These are phyloP conservation scores for Phyllopteryx taeniolatus DNA, from an alignment of 2,113 vertebrate species.

Conservation along the genomic window DNA sequence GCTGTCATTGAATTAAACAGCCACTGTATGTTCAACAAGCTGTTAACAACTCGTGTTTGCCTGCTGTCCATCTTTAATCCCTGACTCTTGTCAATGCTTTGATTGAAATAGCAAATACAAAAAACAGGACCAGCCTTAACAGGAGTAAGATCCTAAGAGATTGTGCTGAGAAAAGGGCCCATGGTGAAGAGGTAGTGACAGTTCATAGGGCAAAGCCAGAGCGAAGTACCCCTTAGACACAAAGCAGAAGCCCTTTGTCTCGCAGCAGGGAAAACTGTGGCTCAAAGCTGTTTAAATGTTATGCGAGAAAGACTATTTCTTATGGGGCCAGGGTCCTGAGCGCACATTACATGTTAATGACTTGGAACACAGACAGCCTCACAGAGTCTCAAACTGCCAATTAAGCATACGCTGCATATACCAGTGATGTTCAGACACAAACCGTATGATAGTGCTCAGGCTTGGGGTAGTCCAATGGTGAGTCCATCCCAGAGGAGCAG, in stretches of 20 bases:
- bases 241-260: constrained; percentile 53
- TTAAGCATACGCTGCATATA: constrained; percentile 70
- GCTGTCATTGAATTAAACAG: constrained; percentile 53
- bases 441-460: constrained; percentile 58
- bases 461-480: constrained; percentile 57
- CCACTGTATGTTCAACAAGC: constrained; percentile 54
- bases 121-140: constrained; percentile 20
- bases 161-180: constrained; percentile 13
- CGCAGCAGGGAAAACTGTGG: constrained; percentile 44
- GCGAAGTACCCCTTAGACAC: constrained; percentile 34
- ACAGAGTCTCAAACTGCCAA: constrained; percentile 66
- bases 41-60: constrained; percentile 52
- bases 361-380: constrained; percentile 64
- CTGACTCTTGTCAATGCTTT: neutral
- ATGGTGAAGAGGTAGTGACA: constrained; percentile 36
- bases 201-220: constrained; percentile 32
- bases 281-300: constrained; percentile 56
- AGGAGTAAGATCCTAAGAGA: constrained; percentile 35
- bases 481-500: constrained; percentile 49
- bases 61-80: neutral
- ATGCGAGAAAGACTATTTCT: constrained; percentile 39
- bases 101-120: constrained; percentile 24
- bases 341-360: constrained; percentile 70
- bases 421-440: constrained; percentile 54
- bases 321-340: constrained; percentile 50